Evolutionary conservation across 2,888 invertebrate species (phyloP).

Genomic region (Cantharis rufa): DNA sequence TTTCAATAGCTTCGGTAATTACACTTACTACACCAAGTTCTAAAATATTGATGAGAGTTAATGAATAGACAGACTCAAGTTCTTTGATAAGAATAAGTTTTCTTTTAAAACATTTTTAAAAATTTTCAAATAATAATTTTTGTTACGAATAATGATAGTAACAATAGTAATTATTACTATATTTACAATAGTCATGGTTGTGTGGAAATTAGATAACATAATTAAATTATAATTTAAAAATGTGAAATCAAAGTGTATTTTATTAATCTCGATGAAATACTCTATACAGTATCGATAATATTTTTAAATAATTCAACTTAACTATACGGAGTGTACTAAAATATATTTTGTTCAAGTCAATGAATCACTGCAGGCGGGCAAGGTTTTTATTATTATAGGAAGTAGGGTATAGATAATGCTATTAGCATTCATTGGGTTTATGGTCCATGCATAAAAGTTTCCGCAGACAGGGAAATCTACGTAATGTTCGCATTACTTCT

Average conservation of each 20-base stretch:
- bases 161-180: not conserved
- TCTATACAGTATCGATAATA: not conserved
- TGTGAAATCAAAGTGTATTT: not conserved
- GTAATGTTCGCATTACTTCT: slow-evolving; percentile 40
- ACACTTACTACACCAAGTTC: slow-evolving; percentile 30
- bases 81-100: not conserved
- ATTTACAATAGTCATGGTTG: no score
- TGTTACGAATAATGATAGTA: not conserved
- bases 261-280: not conserved
- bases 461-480: slow-evolving; percentile 53
- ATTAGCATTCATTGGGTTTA: slow-evolving; percentile 67
- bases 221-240: not conserved
- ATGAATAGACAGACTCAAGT: not conserved
- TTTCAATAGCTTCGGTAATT: slow-evolving; percentile 38
- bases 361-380: slow-evolving; percentile 32
- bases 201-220: no score
- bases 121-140: not conserved
- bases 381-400: slow-evolving; percentile 52
- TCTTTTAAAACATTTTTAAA: not conserved
- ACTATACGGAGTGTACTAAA: slow-evolving; percentile 18
- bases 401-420: slow-evolving; percentile 58
- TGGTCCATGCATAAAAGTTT: slow-evolving; percentile 63
- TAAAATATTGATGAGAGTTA: slow-evolving; percentile 28
- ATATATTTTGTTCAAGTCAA: slow-evolving; percentile 26
- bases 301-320: not conserved